phyloP scores from a whole-genome alignment of 2,113 vertebrate species.

The Felis chaus region DNA sequence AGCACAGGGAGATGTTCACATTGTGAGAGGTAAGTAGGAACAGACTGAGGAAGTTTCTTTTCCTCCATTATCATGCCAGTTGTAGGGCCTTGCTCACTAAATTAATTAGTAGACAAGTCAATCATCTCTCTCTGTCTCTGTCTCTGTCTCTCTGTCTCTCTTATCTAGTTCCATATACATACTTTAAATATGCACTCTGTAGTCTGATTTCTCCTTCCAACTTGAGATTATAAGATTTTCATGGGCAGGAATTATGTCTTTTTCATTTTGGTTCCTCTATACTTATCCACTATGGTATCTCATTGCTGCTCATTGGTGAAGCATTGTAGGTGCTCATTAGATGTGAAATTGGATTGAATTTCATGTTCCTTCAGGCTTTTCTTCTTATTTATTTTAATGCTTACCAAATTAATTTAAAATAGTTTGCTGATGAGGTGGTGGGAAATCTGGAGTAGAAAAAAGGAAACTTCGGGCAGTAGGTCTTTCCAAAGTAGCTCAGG shows the following conservation, averaged over 20 bases:
- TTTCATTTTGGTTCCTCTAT: neutral
- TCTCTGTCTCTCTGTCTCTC: neutral
- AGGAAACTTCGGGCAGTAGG: neutral
- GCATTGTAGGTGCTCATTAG: neutral
- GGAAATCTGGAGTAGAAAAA: neutral
- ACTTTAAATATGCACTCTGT: neutral
- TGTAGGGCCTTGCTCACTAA: neutral
- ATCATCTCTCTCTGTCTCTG: neutral
- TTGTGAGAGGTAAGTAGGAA: neutral
- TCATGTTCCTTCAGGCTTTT: neutral
- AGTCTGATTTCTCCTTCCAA: neutral
- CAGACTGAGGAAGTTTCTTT: neutral
- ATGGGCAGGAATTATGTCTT: neutral
- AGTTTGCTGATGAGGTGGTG: conserved; percentile 26
- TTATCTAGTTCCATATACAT: neutral
- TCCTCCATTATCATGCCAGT: neutral
- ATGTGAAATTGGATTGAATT: conserved; percentile 23
- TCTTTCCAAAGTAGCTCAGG: neutral
- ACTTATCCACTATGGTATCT: neutral
- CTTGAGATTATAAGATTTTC: neutral
- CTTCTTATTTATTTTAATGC: conserved; percentile 39
- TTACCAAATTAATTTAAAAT: conserved; percentile 48
- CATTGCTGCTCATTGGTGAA: neutral
- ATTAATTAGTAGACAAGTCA: neutral
- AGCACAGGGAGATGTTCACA: neutral